Percentiles rank a stretch among this genome's conserved stretches.
Evolutionary conservation across 2,888 invertebrate species (phyloP).

Genomic region (Carpatolechia fugitivella): DNA sequence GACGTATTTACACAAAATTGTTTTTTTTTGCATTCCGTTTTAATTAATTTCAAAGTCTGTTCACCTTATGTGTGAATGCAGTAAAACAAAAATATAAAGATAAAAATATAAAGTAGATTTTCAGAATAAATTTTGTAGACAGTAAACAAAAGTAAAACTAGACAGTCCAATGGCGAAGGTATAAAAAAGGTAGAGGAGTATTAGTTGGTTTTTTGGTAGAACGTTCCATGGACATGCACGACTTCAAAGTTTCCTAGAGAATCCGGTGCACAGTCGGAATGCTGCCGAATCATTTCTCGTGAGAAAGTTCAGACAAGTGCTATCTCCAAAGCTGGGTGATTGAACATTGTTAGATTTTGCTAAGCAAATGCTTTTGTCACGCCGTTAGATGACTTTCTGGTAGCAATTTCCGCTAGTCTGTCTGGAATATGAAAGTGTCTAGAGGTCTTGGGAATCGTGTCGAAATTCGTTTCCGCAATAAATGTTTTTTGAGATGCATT

Average conservation of each 20-base stretch:
- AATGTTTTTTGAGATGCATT: constrained; percentile 20
- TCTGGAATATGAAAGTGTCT: constrained; percentile 39
- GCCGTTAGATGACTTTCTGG: constrained; percentile 64
- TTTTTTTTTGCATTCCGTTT: constrained; percentile 16
- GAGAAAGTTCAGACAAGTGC: constrained; percentile 69
- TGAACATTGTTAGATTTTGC: constrained; percentile 68
- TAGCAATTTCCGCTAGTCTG: constrained; percentile 53
- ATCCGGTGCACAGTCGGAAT: constrained; percentile 67
- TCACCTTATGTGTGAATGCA: neutral
- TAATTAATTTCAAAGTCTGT: constrained; percentile 21
- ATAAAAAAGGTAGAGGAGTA: constrained; percentile 51
- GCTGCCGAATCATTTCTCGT: constrained; percentile 70
- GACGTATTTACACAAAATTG: constrained; percentile 34
- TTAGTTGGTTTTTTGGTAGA: constrained; percentile 62
- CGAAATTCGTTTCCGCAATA: constrained; percentile 40
- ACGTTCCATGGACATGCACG: constrained; percentile 71
- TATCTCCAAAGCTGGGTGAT: constrained; percentile 57
- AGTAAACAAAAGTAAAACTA: constrained; percentile 4
- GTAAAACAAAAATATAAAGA: neutral
- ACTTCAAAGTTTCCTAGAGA: constrained; percentile 68
- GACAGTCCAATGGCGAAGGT: constrained; percentile 31
- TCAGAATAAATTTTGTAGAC: constrained; percentile 27
- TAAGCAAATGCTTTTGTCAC: constrained; percentile 71
- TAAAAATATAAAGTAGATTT: neutral
- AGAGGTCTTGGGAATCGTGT: constrained; percentile 63